phyloP scores from a whole-genome alignment of 2,113 vertebrate genomes.

The Castor canadensis region DNA sequence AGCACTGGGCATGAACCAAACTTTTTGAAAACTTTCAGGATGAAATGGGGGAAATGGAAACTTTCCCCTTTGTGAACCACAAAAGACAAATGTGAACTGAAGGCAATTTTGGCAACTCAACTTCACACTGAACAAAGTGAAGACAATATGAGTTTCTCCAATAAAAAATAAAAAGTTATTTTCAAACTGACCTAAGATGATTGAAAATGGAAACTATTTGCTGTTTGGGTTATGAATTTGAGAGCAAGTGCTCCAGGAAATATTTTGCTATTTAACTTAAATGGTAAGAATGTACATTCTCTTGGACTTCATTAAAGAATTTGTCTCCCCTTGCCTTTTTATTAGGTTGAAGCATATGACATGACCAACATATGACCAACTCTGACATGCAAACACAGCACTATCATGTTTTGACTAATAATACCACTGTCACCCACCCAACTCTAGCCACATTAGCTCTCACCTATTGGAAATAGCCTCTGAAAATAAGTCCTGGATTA shows the following conservation, averaged over 20 bases:
- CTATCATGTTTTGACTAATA: background rate
- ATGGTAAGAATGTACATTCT: constrained; percentile 66
- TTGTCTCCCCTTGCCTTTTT: constrained; percentile 40
- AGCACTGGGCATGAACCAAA: background rate
- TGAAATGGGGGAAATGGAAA: constrained; percentile 55
- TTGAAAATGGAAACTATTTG: constrained; percentile 73
- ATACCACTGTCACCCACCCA: background rate
- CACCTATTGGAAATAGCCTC: background rate
- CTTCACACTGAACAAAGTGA: background rate
- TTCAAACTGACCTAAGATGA: constrained; percentile 67
- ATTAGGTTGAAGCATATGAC: background rate
- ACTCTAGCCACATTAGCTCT: background rate
- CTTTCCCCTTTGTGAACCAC: constrained; percentile 56
- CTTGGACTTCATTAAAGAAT: constrained; percentile 60
- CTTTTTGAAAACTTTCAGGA: constrained; percentile 56
- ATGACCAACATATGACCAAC: background rate
- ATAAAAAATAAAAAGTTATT: constrained; percentile 63
- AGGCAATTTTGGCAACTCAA: constrained; percentile 53
- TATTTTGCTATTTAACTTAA: constrained; percentile 70
- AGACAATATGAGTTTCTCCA: constrained; percentile 56
- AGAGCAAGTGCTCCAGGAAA: constrained; percentile 57
- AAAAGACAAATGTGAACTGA: constrained; percentile 63
- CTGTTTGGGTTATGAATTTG: constrained; percentile 71
- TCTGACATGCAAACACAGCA: background rate
- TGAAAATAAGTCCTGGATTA: background rate